Evolutionary conservation across 2,113 vertebrate species (phyloP), one percentile per base, ranked within the genome.

Genomic region (Barbus barbus): DNA sequence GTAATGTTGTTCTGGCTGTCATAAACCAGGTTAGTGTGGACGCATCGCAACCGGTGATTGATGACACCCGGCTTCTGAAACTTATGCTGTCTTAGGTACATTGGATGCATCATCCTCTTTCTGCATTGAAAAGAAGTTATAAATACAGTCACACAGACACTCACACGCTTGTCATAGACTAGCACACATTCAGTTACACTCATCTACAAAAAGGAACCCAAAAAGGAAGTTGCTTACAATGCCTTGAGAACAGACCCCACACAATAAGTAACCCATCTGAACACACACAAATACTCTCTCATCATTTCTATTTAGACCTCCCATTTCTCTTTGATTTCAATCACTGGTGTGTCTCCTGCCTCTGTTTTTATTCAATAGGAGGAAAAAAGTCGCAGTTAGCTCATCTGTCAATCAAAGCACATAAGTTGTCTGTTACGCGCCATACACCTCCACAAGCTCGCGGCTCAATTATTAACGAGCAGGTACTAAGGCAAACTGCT

Each of bases 401-500:
- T 94, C 91, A 93, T 94, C 93, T 94, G 94, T 94, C 94, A 95
- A 89, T 94, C 93, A 93, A 67, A 86, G 88, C 56, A 78, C 86
- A 89, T 85, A 84, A 80, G 82, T 77, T 78, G 69, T 78, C 71
- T 78, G 84, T 89, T 83, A 87, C 87, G 20, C 78, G 83, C 88
- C 87, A 86, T 88, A 78, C 89, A 93, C 92, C 91, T 93, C 92
- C 89, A 91, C 86, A 86, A 88, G 91, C 90, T 88, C 63, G 44
- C 53, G 38, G 93, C 91, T 94, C 88, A 93, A 95, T 95, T 91
- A 95, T 95, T 95, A 95, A 94, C 93, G 92, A 88, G 87, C 93
- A 95, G 94, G 93, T 94, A 94, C 86, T 91, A 93, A 93, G 91
- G 91, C 92, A 93, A 93, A 93, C 28, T 94, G 93, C 93, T 94